Evolutionary conservation across 2,113 vertebrate species (phyloP), one percentile per base, ranked within the genome.

Genomic region (Pygoscelis antarcticus): DNA sequence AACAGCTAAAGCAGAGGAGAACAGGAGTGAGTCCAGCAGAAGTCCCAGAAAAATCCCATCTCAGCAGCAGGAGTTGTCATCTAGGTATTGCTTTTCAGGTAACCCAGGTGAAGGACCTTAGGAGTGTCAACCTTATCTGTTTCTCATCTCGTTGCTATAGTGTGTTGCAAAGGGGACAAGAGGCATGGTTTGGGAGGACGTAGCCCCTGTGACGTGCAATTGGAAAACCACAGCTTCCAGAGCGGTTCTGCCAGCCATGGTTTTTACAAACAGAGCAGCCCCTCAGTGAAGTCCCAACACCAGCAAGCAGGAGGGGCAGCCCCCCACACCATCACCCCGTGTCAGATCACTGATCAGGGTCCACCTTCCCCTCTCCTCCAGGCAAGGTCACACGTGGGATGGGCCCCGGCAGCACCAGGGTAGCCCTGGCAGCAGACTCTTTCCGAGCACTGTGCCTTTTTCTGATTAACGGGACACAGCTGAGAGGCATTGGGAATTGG

Each of bases 251-350:
- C 83, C 76, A 69, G 46, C 2, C 1, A 27, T 27, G 20, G 2
- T 8, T 74, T 91, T 58, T 23, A 54, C 36, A 62, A 76, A 40
- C 6, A 68, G 69, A 66, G 83, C 47, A 90, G 77, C 25, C 25
- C 25, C 51, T 49, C 72, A 29, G 76, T 69, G 54, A 92, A 69
- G 34, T 38, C 20, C 20, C 52, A n/a, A 6, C 3, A 2, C 20
- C 42, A 64, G 47, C 25, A 77, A 77, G 42, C 19, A 10, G 2
- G 36, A 90, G 58, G 15, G 7, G 36, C 36, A 86, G 49, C 19
- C n/a, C 42, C 13, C 49, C 19, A 3, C 15, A 13, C 57, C 44
- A 42, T 13, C 2, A 2, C 29, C 15, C 49, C 0, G 0, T n/a
- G 30, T 42, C 46, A 70, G 36, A 52, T 61, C 72, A 55, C 40